phyloP scores from a whole-genome alignment of 2,888 invertebrate genomes.

The Julus scandinavius region DNA sequence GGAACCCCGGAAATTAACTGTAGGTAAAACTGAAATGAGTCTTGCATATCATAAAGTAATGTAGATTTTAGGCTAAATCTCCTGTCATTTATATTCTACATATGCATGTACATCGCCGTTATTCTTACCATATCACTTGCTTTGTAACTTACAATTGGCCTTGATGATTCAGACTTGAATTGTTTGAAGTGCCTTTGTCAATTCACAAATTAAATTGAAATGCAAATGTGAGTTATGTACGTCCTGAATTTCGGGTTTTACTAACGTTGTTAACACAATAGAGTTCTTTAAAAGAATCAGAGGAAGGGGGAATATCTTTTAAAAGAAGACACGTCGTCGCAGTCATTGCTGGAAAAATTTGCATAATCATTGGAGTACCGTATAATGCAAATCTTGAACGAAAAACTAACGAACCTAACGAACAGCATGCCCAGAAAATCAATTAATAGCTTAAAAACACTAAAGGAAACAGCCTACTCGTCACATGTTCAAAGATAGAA shows the following conservation, averaged over 20 bases:
- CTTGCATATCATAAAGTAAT: too few species aligned
- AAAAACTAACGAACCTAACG: neutral
- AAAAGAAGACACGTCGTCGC: neutral
- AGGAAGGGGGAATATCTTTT: neutral
- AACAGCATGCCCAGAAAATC: neutral
- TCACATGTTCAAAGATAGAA: neutral
- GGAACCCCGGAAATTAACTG: too few species aligned
- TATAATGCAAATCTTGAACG: neutral
- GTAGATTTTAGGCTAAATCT: too few species aligned
- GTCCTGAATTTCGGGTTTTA: neutral
- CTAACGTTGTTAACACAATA: neutral
- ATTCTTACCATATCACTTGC: too few species aligned
- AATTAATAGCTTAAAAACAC: neutral
- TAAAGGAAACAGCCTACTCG: neutral
- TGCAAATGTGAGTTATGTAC: neutral
- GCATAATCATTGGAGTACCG: neutral
- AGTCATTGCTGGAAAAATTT: neutral
- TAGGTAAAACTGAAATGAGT: too few species aligned
- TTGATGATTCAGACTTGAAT: neutral
- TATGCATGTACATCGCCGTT: too few species aligned
- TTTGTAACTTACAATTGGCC: neutral
- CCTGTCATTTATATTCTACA: too few species aligned
- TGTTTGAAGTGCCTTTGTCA: neutral
- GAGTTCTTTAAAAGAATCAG: neutral
- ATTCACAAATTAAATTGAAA: neutral